Conservation (phyloP, 2,888 invertebrate species). For the Melanotus villosus region DNA sequence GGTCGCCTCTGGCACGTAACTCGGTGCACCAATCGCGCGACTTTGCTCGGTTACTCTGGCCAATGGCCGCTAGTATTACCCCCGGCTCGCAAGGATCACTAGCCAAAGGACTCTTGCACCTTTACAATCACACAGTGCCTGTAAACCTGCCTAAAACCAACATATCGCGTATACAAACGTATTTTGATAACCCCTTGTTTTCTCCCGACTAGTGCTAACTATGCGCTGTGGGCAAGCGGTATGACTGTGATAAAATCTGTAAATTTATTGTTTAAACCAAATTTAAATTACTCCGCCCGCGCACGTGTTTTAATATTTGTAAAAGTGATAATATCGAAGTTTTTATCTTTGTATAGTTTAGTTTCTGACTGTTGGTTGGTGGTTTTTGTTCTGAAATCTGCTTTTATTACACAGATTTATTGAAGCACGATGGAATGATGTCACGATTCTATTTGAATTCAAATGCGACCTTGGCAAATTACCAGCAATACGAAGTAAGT, state of each 20-base stretch:
- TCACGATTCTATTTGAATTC: constrained; percentile 67
- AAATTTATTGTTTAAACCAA: constrained; percentile 23
- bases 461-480: constrained; percentile 66
- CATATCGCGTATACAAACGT: constrained; percentile 47
- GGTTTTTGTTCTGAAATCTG: constrained; percentile 49
- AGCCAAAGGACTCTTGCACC: constrained; percentile 63
- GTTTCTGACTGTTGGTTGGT: constrained; percentile 44
- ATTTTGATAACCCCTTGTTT: constrained; percentile 44
- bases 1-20: constrained; percentile 65
- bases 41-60: constrained; percentile 63
- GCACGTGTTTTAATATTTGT: constrained; percentile 23
- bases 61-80: constrained; percentile 68
- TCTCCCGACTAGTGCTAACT: constrained; percentile 17
- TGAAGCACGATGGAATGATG: constrained; percentile 65
- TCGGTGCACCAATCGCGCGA: constrained; percentile 66
- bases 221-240: constrained; percentile 38
- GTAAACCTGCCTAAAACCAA: constrained; percentile 63
- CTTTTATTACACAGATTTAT: constrained; percentile 49
- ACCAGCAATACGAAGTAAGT: constrained; percentile 68
- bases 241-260: constrained; percentile 43
- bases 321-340: constrained; percentile 17
- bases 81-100: constrained; percentile 64
- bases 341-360: constrained; percentile 25
- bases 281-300: constrained; percentile 12
- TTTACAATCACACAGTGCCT: constrained; percentile 62